Percentiles rank a stretch among this genome's conserved stretches.
phyloP scores from a whole-genome alignment of 2,113 vertebrate species.

The Chunga burmeisteri region DNA sequence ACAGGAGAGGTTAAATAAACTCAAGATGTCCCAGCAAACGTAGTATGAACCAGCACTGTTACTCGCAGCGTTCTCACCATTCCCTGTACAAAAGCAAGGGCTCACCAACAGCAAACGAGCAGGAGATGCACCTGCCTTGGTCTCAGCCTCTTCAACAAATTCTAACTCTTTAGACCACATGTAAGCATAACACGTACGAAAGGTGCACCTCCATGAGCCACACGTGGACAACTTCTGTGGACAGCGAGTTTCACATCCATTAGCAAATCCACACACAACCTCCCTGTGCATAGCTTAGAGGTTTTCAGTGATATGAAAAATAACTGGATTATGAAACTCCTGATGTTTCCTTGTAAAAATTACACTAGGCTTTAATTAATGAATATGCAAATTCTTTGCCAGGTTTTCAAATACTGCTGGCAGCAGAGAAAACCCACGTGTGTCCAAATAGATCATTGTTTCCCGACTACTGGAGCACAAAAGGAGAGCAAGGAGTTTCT shows the following conservation, averaged over 20 bases:
- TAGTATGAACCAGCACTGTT: not conserved
- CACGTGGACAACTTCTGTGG: not conserved
- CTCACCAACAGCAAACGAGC: not conserved
- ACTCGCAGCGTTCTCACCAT: not conserved
- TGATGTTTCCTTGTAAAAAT: not conserved
- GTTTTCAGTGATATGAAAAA: not conserved
- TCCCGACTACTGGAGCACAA: not conserved
- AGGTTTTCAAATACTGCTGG: not conserved
- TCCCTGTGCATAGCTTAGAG: not conserved
- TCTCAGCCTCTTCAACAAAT: not conserved
- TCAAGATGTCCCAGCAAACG: not conserved
- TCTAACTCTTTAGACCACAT: not conserved
- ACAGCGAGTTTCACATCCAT: not conserved
- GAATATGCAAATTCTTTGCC: not conserved
- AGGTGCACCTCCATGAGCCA: rapidly evolving
- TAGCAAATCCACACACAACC: not conserved
- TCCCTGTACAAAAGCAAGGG: not conserved
- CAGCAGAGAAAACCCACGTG: not conserved
- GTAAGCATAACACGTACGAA: not conserved
- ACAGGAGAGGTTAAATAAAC: not conserved
- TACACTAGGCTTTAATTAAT: not conserved
- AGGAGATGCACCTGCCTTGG: not conserved
- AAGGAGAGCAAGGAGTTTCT: not conserved
- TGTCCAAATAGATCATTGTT: not conserved
- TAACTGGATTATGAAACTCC: not conserved